phyloP scores from a whole-genome alignment of 2,888 invertebrate species.

The Lamellibrachia columna region DNA sequence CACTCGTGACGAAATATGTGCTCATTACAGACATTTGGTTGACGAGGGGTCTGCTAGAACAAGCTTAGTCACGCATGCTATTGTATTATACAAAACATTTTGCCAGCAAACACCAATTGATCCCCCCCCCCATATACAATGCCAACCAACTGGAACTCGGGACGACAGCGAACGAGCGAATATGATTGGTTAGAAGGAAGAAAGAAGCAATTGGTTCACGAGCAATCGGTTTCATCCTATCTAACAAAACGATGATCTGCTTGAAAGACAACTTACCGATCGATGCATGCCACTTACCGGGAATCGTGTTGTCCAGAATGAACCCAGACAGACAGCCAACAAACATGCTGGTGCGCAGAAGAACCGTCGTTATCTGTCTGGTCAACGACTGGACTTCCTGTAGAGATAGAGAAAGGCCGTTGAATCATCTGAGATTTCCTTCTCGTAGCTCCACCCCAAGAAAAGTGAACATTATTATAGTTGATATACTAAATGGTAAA shows the following conservation, averaged over 20 bases:
- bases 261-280: neutral
- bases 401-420: neutral
- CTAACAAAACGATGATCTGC: neutral
- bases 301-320: constrained; percentile 55
- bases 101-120: too few species aligned
- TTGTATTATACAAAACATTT: too few species aligned
- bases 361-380: constrained; percentile 39
- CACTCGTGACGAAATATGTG: too few species aligned
- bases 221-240: too few species aligned
- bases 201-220: too few species aligned
- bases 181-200: neutral
- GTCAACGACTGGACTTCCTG: constrained; percentile 45
- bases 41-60: too few species aligned
- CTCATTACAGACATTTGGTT: too few species aligned
- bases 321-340: constrained; percentile 60
- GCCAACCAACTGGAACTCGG: neutral
- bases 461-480: too few species aligned
- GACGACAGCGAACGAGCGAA: neutral
- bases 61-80: too few species aligned
- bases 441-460: too few species aligned
- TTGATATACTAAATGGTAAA: too few species aligned
- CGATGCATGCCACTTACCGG: constrained; percentile 34
- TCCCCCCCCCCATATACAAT: neutral
- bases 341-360: constrained; percentile 44
- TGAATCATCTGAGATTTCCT: too few species aligned